phyloP scores from a whole-genome alignment of 2,797 vertebrate species.

The Australoheros facetus region DNA sequence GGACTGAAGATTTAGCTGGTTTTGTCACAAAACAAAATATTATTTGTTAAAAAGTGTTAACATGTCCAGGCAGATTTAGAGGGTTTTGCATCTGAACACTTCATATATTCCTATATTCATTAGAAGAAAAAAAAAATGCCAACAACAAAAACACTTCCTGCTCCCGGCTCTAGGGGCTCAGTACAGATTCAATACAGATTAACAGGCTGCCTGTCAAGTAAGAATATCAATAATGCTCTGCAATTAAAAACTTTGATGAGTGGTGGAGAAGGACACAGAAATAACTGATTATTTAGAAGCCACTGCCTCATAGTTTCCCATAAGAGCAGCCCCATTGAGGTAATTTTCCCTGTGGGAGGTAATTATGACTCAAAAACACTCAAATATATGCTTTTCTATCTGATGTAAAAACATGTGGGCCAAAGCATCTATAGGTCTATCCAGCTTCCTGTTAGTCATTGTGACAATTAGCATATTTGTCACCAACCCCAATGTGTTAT shows the following conservation, averaged over 20 bases:
- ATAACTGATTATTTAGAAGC: slow-evolving; percentile 49
- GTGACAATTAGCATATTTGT: slow-evolving; percentile 27
- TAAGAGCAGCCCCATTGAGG: slow-evolving; percentile 31
- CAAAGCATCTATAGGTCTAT: slow-evolving; percentile 14
- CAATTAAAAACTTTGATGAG: slow-evolving; percentile 19
- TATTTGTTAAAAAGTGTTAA: too few species aligned
- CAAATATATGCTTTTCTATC: slow-evolving; percentile 23
- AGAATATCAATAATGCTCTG: slow-evolving; percentile 48
- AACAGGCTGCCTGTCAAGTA: slow-evolving; percentile 17
- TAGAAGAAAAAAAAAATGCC: too few species aligned
- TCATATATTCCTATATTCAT: too few species aligned
- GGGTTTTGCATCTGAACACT: too few species aligned
- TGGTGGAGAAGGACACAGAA: slow-evolving; percentile 20
- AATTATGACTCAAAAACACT: slow-evolving; percentile 65
- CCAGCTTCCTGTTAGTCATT: slow-evolving; percentile 37
- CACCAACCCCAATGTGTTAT: not conserved
- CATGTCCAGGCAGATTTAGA: too few species aligned
- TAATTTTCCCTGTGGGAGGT: slow-evolving; percentile 50
- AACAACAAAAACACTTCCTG: too few species aligned
- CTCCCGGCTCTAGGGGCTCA: not conserved
- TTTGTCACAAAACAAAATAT: too few species aligned
- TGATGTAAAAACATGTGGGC: slow-evolving; percentile 43
- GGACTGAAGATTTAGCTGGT: too few species aligned
- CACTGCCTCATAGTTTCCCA: slow-evolving; percentile 53
- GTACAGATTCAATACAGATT: slow-evolving; percentile 9